Evolutionary conservation across 1,140 invertebrate species (phyloP).

Genomic region (Xylocopa sonorina): DNA sequence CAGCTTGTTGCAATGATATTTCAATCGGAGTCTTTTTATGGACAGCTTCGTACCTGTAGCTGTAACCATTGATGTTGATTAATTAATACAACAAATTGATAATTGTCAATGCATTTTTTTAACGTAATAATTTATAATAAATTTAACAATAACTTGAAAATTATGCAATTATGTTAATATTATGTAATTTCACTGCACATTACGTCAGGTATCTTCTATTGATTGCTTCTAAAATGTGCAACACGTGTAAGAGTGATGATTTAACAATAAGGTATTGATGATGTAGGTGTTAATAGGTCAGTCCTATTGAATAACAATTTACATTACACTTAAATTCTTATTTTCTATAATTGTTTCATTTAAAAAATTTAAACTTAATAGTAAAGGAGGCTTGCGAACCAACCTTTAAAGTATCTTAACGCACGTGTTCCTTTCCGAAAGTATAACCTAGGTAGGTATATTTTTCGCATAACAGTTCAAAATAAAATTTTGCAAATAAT

Average conservation of each 20-base stretch:
- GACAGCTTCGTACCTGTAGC: no score
- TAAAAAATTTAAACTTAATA: not conserved
- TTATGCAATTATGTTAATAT: not conserved
- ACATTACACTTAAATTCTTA: not conserved
- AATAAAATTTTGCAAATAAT: not conserved
- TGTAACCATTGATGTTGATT: no score
- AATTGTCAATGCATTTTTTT: not conserved
- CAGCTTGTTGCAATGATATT: no score
- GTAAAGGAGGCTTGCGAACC: not conserved
- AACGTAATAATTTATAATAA: not conserved
- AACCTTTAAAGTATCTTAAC: not conserved
- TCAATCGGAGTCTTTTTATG: no score
- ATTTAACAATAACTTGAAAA: not conserved
- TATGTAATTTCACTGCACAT: slow-evolving; percentile 1
- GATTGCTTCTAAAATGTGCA: not conserved
- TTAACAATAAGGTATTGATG: no score
- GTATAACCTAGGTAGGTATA: slow-evolving; percentile 33
- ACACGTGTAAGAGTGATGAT: not conserved
- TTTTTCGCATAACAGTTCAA: not conserved
- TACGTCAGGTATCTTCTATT: not conserved
- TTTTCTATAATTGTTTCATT: not conserved
- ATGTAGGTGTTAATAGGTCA: not conserved
- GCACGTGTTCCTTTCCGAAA: slow-evolving; percentile 25
- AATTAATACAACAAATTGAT: no score
- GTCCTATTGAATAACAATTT: not conserved